A percentile compares a stretch with the other conserved stretches of the same genome.
Evolutionary conservation across 2,888 invertebrate genomes (phyloP).

Genomic region (Hirtodrosophila trivittata): DNA sequence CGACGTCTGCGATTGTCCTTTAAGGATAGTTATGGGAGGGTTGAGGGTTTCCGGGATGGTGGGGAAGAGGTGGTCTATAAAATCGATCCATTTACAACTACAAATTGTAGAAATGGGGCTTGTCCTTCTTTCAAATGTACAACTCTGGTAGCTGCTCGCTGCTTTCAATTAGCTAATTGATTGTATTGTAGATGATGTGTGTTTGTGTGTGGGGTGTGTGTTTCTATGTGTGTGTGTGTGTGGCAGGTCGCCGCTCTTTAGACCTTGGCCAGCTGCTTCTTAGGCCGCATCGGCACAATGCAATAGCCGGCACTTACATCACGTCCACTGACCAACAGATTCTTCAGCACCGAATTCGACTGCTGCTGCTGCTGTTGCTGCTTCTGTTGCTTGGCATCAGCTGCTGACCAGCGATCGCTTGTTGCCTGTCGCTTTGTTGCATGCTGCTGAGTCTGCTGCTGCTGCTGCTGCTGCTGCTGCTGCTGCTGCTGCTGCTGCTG

Average conservation of each 20-base stretch:
- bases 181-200: slow-evolving; percentile 43
- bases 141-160: too few species aligned
- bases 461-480: too few species aligned
- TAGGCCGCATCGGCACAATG: slow-evolving; percentile 89
- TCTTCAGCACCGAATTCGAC: slow-evolving; percentile 90
- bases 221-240: slow-evolving; percentile 8
- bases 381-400: slow-evolving; percentile 78
- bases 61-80: slow-evolving; percentile 75
- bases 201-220: slow-evolving; percentile 20
- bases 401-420: slow-evolving; percentile 64
- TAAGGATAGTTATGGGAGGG: slow-evolving; percentile 2
- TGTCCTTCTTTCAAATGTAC: slow-evolving; percentile 54
- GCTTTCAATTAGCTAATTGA: slow-evolving; percentile 23
- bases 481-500: slow-evolving; percentile 72
- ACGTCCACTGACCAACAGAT: slow-evolving; percentile 97
- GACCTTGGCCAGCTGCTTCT: slow-evolving; percentile 83
- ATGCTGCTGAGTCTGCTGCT: too few species aligned
- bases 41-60: slow-evolving; percentile 9
- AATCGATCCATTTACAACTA: slow-evolving; percentile 84
- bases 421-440: slow-evolving; percentile 83
- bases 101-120: slow-evolving; percentile 72
- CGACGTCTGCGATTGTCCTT: too few species aligned
- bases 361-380: slow-evolving; percentile 81
- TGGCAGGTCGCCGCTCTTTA: slow-evolving; percentile 63
- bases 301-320: slow-evolving; percentile 97